Percentiles rank a stretch among this genome's conserved stretches.
These are phyloP conservation scores for Luehdorfia chinensis DNA, from an alignment of 1,140 invertebrate species.

Conservation along the genomic window DNA sequence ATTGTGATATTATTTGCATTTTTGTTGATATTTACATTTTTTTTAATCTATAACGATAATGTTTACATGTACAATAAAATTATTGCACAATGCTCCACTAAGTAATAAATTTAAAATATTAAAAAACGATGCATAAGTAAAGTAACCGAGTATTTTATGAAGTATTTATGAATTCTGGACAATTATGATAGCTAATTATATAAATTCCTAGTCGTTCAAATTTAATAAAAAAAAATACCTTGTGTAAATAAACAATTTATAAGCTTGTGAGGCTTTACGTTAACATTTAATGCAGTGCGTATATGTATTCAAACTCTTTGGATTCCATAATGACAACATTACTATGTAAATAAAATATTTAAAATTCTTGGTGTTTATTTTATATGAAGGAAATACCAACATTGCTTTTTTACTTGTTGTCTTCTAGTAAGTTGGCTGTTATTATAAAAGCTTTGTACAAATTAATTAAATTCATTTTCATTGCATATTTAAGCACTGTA, in stretches of 20 bases:
- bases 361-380: not conserved
- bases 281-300: conserved; percentile 6
- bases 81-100: conserved; percentile 9
- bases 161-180: conserved; percentile 9
- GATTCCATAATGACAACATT: conserved; percentile 1
- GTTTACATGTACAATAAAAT: conserved; percentile 7
- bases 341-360: conserved; percentile 15
- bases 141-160: not conserved
- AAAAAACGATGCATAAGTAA: conserved; percentile 6
- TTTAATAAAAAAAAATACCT: not conserved
- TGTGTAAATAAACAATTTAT: not conserved
- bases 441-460: too few relatives aligned
- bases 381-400: not conserved
- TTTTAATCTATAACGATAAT: not conserved
- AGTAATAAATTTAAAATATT: not conserved
- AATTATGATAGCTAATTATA: not conserved
- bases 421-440: too few relatives aligned
- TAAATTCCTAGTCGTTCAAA: not conserved
- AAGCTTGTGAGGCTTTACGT: conserved; percentile 9
- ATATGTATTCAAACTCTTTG: conserved; percentile 9
- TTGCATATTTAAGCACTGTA: too few relatives aligned
- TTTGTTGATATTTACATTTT: conserved; percentile 7
- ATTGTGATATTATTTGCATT: conserved; percentile 18
- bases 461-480: too few relatives aligned
- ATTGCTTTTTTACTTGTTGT: too few relatives aligned